Conservation (phyloP, 2,888 invertebrate genomes). For the Caenorhabditis imperialis region DNA sequence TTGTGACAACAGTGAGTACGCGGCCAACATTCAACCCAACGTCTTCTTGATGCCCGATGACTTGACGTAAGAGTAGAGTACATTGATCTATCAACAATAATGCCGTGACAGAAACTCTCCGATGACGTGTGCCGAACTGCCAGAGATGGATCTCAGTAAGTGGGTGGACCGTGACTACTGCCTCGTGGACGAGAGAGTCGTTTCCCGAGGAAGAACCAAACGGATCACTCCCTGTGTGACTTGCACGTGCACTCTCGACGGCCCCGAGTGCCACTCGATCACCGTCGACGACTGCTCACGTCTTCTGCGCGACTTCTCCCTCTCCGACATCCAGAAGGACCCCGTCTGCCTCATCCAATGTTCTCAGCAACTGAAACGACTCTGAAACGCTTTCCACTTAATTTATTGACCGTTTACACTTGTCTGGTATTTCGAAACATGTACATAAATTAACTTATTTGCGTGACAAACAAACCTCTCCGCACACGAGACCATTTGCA, state of each 20-base stretch:
- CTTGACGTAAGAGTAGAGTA: slow-evolving; percentile 66
- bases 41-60: slow-evolving; percentile 87
- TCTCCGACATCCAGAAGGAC: slow-evolving; percentile 54
- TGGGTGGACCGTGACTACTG: slow-evolving; percentile 78
- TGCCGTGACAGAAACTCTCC: slow-evolving; percentile 75
- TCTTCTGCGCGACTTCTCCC: slow-evolving; percentile 32
- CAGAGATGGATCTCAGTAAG: slow-evolving; percentile 72
- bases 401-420: slow-evolving; percentile 10
- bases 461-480: slow-evolving; percentile 20
- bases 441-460: slow-evolving; percentile 37
- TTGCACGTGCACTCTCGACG: slow-evolving; percentile 78
- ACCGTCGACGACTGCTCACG: slow-evolving; percentile 63
- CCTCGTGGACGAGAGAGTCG: slow-evolving; percentile 75
- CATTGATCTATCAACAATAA: neutral
- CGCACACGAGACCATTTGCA: slow-evolving; percentile 33
- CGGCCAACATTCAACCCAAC: slow-evolving; percentile 88
- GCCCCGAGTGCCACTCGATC: slow-evolving; percentile 77
- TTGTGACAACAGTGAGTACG: slow-evolving; percentile 85
- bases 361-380: slow-evolving; percentile 50
- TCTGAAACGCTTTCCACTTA: slow-evolving; percentile 18
- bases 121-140: slow-evolving; percentile 74
- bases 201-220: slow-evolving; percentile 75
- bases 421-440: slow-evolving; percentile 34
- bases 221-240: slow-evolving; percentile 77
- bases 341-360: slow-evolving; percentile 65